These are phyloP conservation scores for Chamaea fasciata DNA, from an alignment of 2,113 vertebrate genomes.

Conservation along the genomic window DNA sequence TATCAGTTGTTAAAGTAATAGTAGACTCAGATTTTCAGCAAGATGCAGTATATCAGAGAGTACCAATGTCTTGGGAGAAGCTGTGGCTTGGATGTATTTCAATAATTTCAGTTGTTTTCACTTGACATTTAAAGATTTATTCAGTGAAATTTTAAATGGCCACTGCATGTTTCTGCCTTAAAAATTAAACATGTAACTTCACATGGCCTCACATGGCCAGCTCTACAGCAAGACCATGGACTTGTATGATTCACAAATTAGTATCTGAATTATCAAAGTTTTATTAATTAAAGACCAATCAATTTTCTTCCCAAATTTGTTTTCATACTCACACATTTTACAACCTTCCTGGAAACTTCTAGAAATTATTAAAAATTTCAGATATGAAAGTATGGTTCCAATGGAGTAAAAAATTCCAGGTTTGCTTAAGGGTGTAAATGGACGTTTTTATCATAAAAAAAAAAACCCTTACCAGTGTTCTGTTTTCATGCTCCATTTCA, in stretches of 20 bases:
- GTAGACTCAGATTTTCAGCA: neutral
- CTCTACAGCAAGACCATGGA: neutral
- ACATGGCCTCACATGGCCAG: neutral
- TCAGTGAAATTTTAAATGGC: neutral
- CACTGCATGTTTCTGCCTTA: neutral
- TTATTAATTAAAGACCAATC: neutral
- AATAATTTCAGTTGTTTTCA: neutral
- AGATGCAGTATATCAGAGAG: neutral
- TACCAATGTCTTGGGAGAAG: neutral
- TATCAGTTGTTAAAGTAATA: neutral
- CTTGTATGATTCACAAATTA: neutral
- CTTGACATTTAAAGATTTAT: neutral
- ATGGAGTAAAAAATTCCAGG: constrained; percentile 10
- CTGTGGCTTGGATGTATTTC: neutral
- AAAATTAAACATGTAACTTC: neutral
- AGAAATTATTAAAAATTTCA: neutral
- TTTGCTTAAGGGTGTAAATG: constrained; percentile 39
- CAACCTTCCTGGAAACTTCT: neutral
- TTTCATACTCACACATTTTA: neutral
- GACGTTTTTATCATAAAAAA: constrained; percentile 36
- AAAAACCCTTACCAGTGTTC: neutral
- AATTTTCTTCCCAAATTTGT: neutral
- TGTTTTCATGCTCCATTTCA: constrained; percentile 22
- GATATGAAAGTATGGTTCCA: constrained; percentile 31
- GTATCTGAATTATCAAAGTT: neutral